Percentiles rank a stretch among this genome's conserved stretches.
Evolutionary conservation across 2,888 invertebrate genomes (phyloP).

Genomic region (Idaea straminata): DNA sequence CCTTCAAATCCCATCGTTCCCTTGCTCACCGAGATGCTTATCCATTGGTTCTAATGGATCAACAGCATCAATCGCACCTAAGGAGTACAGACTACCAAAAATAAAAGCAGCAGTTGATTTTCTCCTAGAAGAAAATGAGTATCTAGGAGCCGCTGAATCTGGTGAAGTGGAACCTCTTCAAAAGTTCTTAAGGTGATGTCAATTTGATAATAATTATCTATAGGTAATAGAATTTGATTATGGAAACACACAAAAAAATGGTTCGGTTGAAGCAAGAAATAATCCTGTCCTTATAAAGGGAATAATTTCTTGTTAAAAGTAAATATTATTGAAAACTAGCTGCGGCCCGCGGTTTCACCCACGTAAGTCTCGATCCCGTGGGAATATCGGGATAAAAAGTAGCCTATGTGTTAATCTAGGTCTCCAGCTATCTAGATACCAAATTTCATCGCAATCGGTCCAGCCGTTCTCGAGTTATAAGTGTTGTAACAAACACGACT

Average conservation of each 20-base stretch:
- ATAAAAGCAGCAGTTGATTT: constrained; percentile 46
- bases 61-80: constrained; percentile 1
- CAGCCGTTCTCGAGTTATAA: too few species aligned
- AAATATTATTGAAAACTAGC: too few species aligned
- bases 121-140: constrained; percentile 51
- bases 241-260: not conserved
- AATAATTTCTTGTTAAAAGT: too few species aligned
- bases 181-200: constrained; percentile 39
- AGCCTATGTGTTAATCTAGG: too few species aligned
- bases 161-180: constrained; percentile 46
- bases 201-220: constrained; percentile 23
- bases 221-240: not conserved
- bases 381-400: too few species aligned
- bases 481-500: too few species aligned
- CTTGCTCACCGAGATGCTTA: constrained; percentile 45
- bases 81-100: constrained; percentile 5
- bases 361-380: too few species aligned
- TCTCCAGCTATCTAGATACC: too few species aligned
- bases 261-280: too few species aligned
- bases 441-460: too few species aligned
- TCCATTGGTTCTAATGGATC: constrained; percentile 16
- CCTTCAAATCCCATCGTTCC: constrained; percentile 46
- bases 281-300: too few species aligned
- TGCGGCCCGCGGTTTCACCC: too few species aligned
- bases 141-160: constrained; percentile 58